phyloP scores from a whole-genome alignment of 2,797 vertebrate species.

The Pseudochirops corinnae region DNA sequence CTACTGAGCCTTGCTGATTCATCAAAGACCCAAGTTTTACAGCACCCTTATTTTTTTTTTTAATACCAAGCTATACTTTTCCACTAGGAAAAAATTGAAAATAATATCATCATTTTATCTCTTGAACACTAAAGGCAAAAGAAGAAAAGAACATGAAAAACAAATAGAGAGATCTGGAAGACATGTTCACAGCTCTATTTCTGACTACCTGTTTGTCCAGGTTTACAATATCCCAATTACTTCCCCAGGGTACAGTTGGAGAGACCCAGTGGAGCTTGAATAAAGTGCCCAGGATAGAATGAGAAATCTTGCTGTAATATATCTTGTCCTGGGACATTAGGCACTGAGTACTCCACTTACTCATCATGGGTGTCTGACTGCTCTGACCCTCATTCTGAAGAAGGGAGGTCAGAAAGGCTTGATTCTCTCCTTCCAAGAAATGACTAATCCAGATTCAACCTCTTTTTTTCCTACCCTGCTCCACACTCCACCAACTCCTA shows the following conservation, averaged over 20 bases:
- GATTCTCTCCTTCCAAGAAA: background rate
- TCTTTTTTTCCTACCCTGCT: background rate
- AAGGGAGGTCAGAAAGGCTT: background rate
- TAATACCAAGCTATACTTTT: background rate
- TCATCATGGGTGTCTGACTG: background rate
- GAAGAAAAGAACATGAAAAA: background rate
- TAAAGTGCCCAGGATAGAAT: background rate
- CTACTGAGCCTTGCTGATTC: background rate
- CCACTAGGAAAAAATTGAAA: background rate
- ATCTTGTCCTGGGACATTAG: background rate
- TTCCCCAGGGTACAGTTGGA: background rate
- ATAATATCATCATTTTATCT: background rate
- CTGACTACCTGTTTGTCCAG: background rate
- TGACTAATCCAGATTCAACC: background rate
- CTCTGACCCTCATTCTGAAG: background rate
- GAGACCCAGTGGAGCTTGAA: background rate
- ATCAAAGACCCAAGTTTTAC: background rate
- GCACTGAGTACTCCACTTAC: background rate
- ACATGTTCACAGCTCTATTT: background rate
- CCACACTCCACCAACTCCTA: background rate
- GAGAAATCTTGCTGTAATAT: background rate
- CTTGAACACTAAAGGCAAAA: background rate
- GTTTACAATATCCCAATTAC: background rate
- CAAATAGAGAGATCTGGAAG: background rate
- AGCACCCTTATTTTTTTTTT: background rate